These are phyloP conservation scores for Geophilus truncorum DNA, from an alignment of 2,888 invertebrate species.

Conservation along the genomic window DNA sequence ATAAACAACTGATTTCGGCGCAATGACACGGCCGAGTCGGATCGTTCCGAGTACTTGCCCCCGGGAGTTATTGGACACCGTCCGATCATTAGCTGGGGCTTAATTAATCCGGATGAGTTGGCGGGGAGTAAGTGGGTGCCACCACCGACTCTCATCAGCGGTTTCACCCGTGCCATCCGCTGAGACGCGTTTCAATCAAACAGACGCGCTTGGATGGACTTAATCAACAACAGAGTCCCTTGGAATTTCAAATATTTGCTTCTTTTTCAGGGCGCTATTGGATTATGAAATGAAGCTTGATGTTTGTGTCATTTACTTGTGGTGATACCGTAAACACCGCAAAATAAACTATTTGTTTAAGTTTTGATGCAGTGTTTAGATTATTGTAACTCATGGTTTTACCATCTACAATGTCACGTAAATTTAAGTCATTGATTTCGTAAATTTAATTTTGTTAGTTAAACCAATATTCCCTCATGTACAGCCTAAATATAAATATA, in stretches of 20 bases:
- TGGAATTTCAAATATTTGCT: neutral
- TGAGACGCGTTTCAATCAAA: neutral
- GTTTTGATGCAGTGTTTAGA: too few relatives aligned
- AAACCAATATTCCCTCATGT: too few relatives aligned
- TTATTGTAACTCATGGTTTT: too few relatives aligned
- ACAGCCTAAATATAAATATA: too few relatives aligned
- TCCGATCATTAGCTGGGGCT: neutral
- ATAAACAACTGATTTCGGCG: neutral
- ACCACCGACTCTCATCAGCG: constrained; percentile 16
- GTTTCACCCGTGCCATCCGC: neutral
- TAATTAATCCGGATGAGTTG: constrained; percentile 12
- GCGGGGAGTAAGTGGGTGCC: neutral
- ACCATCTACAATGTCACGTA: too few relatives aligned
- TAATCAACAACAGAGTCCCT: neutral
- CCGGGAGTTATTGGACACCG: neutral
- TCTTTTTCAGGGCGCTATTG: neutral
- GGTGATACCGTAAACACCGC: too few relatives aligned
- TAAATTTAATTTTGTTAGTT: too few relatives aligned
- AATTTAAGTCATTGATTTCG: too few relatives aligned
- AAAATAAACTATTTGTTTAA: too few relatives aligned
- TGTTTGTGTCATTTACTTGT: too few relatives aligned
- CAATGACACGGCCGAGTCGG: neutral
- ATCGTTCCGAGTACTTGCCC: neutral
- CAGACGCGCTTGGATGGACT: neutral
- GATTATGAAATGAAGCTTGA: too few relatives aligned